Evolutionary conservation across 2,888 invertebrate species (phyloP), one percentile per base, ranked within the genome.

Genomic region (Erebia aethiops): DNA sequence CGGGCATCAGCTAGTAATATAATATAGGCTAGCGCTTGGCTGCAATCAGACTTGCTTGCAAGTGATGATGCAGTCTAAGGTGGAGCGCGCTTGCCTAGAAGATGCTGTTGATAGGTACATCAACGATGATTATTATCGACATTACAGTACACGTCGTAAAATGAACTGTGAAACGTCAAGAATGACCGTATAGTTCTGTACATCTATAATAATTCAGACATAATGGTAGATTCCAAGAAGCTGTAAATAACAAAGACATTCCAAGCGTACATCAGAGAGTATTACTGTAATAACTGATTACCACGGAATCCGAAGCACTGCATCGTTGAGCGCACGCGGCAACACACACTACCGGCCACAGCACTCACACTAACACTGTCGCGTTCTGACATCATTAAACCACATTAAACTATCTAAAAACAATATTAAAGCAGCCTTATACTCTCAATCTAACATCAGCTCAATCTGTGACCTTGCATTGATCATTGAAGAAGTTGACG

Each of bases 241-340:
- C 16, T 41, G 35, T 16, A 52, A 61, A 61, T 21, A 62, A 62
- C 61, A 70, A n/a, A 66, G 14, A 51, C 43, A 54, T 61, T 61
- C 65, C 43, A 16, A 68, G 18, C 11, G 58, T 21, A 52, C 41
- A 54, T 70, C 58, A 71, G 16, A 69, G 11, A 70, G 46, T n/a
- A 64, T 71, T 71, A 71, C 43, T 46, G 51, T 41, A 54, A 21
- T 65, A 71, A 72, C 66, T 67, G 71, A 74, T 87, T 89, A 93
- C 92, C 92, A 82, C 89, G 84, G 81, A 92, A 88, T 84, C 92
- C 92, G 77, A 93, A 93, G 81, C 93, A 93, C 87, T 91, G 92
- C 90, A 93, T 92, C 78, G 87, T 91, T 60, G 91, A 81, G 76
- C 92, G 92, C 87, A 89, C 87, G 81, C 91, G 91, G 79, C 92